Conservation (phyloP, 2,113 vertebrate genomes). For the Struthidea cinerea region DNA sequence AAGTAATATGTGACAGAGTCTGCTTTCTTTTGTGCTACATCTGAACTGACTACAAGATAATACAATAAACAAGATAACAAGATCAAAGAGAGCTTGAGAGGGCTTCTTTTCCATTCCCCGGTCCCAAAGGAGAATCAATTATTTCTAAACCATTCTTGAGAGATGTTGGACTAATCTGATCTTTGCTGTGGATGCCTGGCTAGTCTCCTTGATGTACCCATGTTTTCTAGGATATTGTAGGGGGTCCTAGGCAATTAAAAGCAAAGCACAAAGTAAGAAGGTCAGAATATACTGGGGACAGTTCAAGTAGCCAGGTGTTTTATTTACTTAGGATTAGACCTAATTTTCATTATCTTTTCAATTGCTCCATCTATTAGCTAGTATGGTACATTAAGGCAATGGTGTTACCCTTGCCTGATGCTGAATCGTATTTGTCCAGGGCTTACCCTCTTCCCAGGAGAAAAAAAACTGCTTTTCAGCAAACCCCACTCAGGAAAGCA, state of each 20-base stretch:
- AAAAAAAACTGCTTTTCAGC: neutral
- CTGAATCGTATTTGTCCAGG: neutral
- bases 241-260: neutral
- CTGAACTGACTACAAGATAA: constrained; percentile 18
- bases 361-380: neutral
- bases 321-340: neutral
- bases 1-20: neutral
- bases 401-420: neutral
- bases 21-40: constrained; percentile 23
- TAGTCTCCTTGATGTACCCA: neutral
- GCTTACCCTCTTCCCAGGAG: accelerated
- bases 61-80: constrained; percentile 45
- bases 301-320: neutral
- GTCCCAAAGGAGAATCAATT: constrained; percentile 10
- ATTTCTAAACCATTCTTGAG: constrained; percentile 5
- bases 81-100: constrained; percentile 42
- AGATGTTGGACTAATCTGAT: neutral
- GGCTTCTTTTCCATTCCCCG: neutral
- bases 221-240: neutral
- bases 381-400: neutral
- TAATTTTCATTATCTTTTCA: neutral
- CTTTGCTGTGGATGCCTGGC: neutral
- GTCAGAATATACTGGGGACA: neutral
- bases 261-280: neutral
- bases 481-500: neutral